phyloP scores from a whole-genome alignment of 2,113 vertebrate species.

The Macrotus californicus region DNA sequence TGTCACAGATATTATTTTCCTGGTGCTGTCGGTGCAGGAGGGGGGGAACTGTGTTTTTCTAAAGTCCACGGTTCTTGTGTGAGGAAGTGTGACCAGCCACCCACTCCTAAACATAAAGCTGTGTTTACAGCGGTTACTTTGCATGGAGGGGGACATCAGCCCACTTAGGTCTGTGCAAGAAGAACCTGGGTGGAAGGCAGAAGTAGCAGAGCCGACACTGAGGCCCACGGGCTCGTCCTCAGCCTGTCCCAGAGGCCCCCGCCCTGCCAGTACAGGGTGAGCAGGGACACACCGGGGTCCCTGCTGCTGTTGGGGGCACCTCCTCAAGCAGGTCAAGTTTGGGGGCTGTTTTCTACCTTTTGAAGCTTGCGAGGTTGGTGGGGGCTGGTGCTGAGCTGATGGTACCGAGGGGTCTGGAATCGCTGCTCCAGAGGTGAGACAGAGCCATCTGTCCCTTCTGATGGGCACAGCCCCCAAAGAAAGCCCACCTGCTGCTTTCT shows the following conservation, averaged over 20 bases:
- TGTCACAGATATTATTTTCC: conserved; percentile 74
- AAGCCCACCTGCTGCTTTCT: not conserved
- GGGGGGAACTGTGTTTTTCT: conserved; percentile 34
- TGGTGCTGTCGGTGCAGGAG: conserved; percentile 48
- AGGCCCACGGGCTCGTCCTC: too few species aligned
- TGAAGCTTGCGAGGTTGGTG: not conserved
- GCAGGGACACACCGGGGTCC: not conserved
- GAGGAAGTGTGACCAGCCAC: conserved; percentile 35
- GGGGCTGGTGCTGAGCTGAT: rapidly evolving
- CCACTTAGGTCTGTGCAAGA: not conserved
- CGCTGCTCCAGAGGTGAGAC: not conserved
- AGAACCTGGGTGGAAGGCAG: not conserved
- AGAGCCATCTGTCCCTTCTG: not conserved
- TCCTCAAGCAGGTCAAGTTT: not conserved
- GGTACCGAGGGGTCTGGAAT: not conserved
- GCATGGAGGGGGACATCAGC: not conserved
- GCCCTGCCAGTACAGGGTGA: not conserved
- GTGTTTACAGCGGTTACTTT: not conserved
- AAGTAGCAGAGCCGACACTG: not conserved
- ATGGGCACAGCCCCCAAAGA: not conserved
- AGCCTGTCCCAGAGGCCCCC: rapidly evolving
- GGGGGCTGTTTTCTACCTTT: not conserved
- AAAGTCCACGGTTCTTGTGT: conserved; percentile 53
- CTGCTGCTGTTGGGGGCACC: too few species aligned
- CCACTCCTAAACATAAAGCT: conserved; percentile 42